Percentiles rank a stretch among this genome's conserved stretches.
phyloP scores from a whole-genome alignment of 2,113 vertebrate species.

The Pongo pygmaeus region DNA sequence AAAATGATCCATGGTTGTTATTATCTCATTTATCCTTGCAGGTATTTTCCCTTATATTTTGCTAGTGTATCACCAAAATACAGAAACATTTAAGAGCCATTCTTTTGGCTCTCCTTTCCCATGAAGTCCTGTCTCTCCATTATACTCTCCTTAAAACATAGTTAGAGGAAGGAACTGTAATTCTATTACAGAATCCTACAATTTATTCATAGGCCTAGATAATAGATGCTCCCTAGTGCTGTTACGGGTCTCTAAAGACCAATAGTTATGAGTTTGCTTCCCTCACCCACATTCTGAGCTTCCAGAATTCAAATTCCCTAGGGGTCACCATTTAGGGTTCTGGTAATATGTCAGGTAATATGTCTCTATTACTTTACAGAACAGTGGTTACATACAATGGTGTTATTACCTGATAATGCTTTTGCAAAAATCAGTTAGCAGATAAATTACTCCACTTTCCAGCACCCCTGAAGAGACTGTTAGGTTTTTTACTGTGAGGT shows the following conservation, averaged over 20 bases:
- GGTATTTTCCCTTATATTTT: conserved; percentile 64
- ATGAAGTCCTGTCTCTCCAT: background rate
- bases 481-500: background rate
- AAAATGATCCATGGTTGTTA: conserved; percentile 68
- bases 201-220: background rate
- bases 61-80: conserved; percentile 60
- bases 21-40: conserved; percentile 66
- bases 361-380: background rate
- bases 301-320: background rate
- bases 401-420: background rate
- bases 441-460: background rate
- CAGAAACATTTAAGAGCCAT: conserved; percentile 45
- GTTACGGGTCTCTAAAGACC: background rate
- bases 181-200: background rate
- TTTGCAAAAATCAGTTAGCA: conserved; percentile 18
- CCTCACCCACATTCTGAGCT: background rate
- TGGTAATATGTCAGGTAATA: background rate
- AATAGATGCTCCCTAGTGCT: background rate
- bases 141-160: background rate
- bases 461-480: background rate
- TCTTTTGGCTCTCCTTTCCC: background rate
- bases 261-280: background rate
- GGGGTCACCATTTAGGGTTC: background rate
- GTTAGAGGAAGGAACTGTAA: background rate
- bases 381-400: background rate